Conservation (phyloP, 2,888 invertebrate species). For the Rhagium mordax region DNA sequence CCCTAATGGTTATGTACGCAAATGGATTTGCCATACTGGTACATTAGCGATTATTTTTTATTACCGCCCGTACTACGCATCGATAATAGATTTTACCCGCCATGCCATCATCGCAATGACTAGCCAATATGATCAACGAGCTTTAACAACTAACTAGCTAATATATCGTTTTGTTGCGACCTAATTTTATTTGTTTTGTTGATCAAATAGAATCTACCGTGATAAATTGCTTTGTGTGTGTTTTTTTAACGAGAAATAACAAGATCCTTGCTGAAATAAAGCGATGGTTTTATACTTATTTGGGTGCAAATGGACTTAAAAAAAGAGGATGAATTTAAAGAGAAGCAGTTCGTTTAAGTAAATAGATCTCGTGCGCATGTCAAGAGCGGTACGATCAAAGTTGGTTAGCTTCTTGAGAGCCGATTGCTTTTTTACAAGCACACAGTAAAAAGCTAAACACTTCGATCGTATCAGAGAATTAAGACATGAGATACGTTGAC, state of each 20-base stretch:
- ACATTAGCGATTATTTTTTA: background rate
- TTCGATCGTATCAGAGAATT: constrained; percentile 55
- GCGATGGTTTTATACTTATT: constrained; percentile 24
- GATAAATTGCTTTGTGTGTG: constrained; percentile 25
- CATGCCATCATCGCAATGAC: constrained; percentile 33
- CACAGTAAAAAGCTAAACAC: constrained; percentile 44
- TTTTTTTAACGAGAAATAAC: constrained; percentile 28
- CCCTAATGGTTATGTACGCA: too few species aligned
- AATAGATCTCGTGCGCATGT: constrained; percentile 26
- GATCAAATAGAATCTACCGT: constrained; percentile 33
- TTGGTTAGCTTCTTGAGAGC: constrained; percentile 36
- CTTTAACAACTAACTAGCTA: constrained; percentile 27
- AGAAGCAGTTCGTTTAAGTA: constrained; percentile 14
- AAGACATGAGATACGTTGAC: constrained; percentile 53
- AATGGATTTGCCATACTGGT: too few species aligned
- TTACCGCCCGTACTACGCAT: constrained; percentile 13
- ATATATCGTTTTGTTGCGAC: constrained; percentile 33
- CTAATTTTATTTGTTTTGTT: constrained; percentile 30
- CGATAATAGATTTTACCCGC: background rate
- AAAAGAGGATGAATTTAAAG: constrained; percentile 14
- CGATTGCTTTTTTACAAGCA: constrained; percentile 43
- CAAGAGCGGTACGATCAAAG: constrained; percentile 28
- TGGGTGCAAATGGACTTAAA: constrained; percentile 15
- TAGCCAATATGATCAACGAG: constrained; percentile 33
- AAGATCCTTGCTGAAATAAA: constrained; percentile 15